These are phyloP conservation scores for Drosophila jambulina DNA, from an alignment of 1,140 invertebrate species.

Conservation along the genomic window DNA sequence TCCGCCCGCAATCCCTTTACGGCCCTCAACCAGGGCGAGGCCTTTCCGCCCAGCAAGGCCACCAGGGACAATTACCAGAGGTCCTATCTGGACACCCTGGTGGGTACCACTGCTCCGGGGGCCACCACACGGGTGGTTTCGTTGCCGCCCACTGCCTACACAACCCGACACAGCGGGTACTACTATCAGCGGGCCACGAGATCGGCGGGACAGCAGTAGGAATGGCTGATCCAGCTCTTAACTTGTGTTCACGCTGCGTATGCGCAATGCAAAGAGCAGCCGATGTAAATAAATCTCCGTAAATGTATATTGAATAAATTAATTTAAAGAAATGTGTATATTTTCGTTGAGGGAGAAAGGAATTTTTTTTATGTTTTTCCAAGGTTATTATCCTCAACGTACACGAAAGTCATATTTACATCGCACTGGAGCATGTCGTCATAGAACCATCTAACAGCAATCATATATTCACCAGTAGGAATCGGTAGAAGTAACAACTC, in stretches of 20 bases:
- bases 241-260: slow-evolving; percentile 24
- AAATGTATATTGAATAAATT: slow-evolving; percentile 56
- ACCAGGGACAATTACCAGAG: slow-evolving; percentile 61
- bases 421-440: too few species aligned
- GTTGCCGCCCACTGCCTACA: slow-evolving; percentile 36
- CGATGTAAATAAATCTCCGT: slow-evolving; percentile 45
- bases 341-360: background rate
- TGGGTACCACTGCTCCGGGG: slow-evolving; percentile 35
- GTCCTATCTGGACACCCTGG: slow-evolving; percentile 74
- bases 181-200: slow-evolving; percentile 58
- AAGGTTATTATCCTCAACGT: background rate
- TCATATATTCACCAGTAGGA: background rate
- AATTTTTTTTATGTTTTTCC: background rate
- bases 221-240: background rate
- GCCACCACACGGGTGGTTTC: slow-evolving; percentile 14
- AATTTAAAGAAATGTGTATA: slow-evolving; percentile 27
- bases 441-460: background rate
- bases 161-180: slow-evolving; percentile 55
- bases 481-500: background rate
- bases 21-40: slow-evolving; percentile 77
- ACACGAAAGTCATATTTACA: background rate
- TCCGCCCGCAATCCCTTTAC: slow-evolving; percentile 73
- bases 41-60: slow-evolving; percentile 75
- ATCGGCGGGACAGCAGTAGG: slow-evolving; percentile 15
- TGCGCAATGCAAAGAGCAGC: slow-evolving; percentile 28